A percentile compares a stretch with the other conserved stretches of the same genome.
Conservation (phyloP, 2,797 vertebrate species). For the Urosaurus nigricauda region DNA sequence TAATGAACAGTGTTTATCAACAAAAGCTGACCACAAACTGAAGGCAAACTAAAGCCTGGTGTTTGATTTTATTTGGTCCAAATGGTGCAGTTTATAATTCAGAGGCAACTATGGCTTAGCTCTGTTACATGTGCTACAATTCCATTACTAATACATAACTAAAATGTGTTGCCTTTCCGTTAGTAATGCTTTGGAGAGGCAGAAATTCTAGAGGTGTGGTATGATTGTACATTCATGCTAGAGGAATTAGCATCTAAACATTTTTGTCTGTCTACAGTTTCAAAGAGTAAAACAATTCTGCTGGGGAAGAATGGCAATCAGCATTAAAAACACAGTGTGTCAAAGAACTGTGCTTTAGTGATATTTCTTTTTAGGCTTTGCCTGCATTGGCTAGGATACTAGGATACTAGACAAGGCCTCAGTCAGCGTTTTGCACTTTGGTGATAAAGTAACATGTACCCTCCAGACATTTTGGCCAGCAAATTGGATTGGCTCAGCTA, state of each 20-base stretch:
- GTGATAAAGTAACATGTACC: too few relatives aligned
- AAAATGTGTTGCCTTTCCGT: background rate
- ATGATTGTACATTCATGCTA: background rate
- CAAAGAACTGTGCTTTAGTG: background rate
- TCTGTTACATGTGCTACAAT: background rate
- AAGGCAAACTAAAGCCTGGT: conserved; percentile 29
- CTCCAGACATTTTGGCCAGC: too few relatives aligned
- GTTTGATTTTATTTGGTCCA: conserved; percentile 13
- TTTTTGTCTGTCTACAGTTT: background rate
- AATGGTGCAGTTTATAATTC: conserved; percentile 5
- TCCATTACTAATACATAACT: background rate
- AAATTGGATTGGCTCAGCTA: too few relatives aligned
- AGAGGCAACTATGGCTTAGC: background rate
- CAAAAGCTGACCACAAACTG: conserved; percentile 57
- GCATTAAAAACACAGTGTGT: background rate
- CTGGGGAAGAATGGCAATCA: background rate
- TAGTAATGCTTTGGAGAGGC: background rate
- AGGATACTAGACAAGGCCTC: too few relatives aligned
- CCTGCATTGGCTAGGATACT: too few relatives aligned
- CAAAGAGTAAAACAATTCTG: background rate
- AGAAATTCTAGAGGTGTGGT: background rate
- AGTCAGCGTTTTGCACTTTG: too few relatives aligned
- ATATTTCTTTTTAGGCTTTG: too few relatives aligned
- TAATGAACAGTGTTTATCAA: conserved; percentile 68
- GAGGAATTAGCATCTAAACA: background rate